Evolutionary conservation across 1,140 invertebrate species (phyloP), one percentile per base, ranked within the genome.

Genomic region (Dufourea novaeangliae): DNA sequence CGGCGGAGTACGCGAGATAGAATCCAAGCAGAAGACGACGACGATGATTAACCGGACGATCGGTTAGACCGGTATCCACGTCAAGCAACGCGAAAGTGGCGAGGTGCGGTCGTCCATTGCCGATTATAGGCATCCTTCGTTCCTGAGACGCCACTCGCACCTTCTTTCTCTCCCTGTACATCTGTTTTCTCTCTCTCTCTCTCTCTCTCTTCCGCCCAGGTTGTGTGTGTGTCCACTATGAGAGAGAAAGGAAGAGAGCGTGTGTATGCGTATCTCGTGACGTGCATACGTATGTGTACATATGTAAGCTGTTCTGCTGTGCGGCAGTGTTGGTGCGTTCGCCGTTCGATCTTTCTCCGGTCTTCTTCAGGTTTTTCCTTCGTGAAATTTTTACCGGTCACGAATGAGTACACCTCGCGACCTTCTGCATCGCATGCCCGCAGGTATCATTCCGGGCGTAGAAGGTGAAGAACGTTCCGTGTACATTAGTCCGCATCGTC

Each of bases 91-190:
- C 83, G 88, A 90, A 91, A 91, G 89, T 90, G 83, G 75, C 75
- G 76, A 90, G 88, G 86, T 70, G 89, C 89, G 88, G 88, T 90
- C 85, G 83, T 84, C 79, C 87, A 90, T 90, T 89, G 86, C 89
- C 89, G 88, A 91, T 92, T 91, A 92, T 90, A 88, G 89, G 84
- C 89, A 90, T 91, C 82, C 82, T 82, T 81, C 79, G 70, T 73
- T 78, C 71, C 59, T 56, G 59, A 66, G 70, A 62, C 67, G 80
- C 71, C 66, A 41, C 59, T 71, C 74, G 75, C 62, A 22, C 61
- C 69, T 71, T 80, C 73, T 63, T 37, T 52, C 37, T 77, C 44
- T 66, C 25, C 22, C 27, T 66, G 27, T 44, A 57, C n/a, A 17
- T 50, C 44, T 50, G n/a, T n/a, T 50, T 61, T 76, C 68, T 66